phyloP scores from a whole-genome alignment of 2,888 invertebrate species.

The Cerceris rybyensis region DNA sequence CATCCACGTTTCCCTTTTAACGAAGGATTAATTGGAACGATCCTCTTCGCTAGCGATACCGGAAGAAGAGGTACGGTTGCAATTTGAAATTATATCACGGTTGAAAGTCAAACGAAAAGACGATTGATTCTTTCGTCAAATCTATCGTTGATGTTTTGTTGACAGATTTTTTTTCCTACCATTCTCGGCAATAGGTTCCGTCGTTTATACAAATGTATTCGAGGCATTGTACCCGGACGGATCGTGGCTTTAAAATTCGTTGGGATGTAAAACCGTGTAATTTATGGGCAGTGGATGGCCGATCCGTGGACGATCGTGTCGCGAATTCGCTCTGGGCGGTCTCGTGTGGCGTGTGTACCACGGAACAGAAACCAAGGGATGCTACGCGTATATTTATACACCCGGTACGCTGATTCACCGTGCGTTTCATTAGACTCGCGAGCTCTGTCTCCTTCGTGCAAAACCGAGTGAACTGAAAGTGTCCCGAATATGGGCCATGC shows the following conservation, averaged over 20 bases:
- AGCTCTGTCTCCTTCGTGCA: slow-evolving; percentile 18
- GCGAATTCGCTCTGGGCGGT: slow-evolving; percentile 52
- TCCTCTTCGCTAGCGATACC: background rate
- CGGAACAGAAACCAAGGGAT: slow-evolving; percentile 47
- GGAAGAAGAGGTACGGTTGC: too few relatives aligned
- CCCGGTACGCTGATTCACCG: slow-evolving; percentile 66
- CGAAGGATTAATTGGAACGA: background rate
- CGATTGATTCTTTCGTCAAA: too few relatives aligned
- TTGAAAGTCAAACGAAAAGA: background rate
- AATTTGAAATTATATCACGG: background rate
- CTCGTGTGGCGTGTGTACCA: slow-evolving; percentile 37
- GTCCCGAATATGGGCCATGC: slow-evolving; percentile 44
- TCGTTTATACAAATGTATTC: slow-evolving; percentile 16
- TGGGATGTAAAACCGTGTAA: slow-evolving; percentile 44
- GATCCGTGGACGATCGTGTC: slow-evolving; percentile 47
- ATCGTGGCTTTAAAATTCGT: background rate
- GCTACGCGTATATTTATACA: slow-evolving; percentile 69
- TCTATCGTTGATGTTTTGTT: background rate
- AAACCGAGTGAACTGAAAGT: slow-evolving; percentile 27
- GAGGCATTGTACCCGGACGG: slow-evolving; percentile 7
- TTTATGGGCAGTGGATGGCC: slow-evolving; percentile 37
- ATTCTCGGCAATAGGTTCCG: slow-evolving; percentile 5
- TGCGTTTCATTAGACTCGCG: slow-evolving; percentile 49
- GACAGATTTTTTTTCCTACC: background rate
- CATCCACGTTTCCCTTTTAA: too few relatives aligned